phyloP scores from a whole-genome alignment of 2,797 vertebrate species.

The Muraenolepis orangiensis region DNA sequence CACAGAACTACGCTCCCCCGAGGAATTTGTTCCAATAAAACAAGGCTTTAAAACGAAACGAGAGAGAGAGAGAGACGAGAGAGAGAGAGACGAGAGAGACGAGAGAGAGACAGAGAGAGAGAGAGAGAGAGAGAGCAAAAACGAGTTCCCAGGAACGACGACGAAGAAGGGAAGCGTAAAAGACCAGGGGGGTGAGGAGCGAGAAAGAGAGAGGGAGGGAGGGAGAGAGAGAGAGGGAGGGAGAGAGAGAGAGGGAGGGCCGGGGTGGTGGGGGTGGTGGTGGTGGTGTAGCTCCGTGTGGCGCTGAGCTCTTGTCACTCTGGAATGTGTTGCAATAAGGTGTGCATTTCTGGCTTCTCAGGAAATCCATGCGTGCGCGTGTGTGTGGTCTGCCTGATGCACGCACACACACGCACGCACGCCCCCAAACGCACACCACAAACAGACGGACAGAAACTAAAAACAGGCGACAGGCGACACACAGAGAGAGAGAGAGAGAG shows the following conservation, averaged over 20 bases:
- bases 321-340: conserved; percentile 74
- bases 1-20: conserved; percentile 35
- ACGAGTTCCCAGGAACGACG: conserved; percentile 50
- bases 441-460: background rate
- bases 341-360: conserved; percentile 70
- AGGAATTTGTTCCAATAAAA: conserved; percentile 51
- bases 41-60: conserved; percentile 25
- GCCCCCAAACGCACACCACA: background rate
- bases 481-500: too few relatives aligned
- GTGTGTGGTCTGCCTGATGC: background rate
- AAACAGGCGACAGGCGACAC: too few relatives aligned
- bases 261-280: conserved; percentile 55
- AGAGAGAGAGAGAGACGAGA: background rate
- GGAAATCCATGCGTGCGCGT: conserved; percentile 60
- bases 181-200: too few relatives aligned
- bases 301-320: conserved; percentile 66
- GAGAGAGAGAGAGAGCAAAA: too few relatives aligned
- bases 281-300: too few relatives aligned
- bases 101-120: background rate
- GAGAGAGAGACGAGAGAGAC: background rate
- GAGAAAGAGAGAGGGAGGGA: background rate
- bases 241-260: conserved; percentile 26
- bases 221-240: conserved; percentile 45
- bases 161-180: conserved; percentile 70
- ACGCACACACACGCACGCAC: conserved; percentile 13